phyloP scores from a whole-genome alignment of 2,797 vertebrate genomes.

The Phoebastria nigripes region DNA sequence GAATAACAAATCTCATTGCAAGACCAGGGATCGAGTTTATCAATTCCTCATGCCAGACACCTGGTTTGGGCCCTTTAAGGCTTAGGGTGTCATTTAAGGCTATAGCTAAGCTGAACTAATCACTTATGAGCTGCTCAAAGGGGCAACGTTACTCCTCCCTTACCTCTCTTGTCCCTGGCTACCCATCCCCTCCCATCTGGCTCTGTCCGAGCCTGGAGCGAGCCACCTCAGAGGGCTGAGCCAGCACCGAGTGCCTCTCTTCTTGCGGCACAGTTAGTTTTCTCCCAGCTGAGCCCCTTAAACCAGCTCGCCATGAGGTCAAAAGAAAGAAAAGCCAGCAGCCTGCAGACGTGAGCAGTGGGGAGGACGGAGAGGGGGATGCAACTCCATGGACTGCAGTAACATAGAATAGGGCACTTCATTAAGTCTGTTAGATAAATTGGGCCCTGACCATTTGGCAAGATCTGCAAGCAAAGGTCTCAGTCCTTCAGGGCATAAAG shows the following conservation, averaged over 20 bases:
- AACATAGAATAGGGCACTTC: background rate
- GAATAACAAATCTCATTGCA: background rate
- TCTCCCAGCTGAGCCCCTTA: background rate
- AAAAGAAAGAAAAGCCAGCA: background rate
- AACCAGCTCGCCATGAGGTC: background rate
- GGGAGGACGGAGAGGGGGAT: background rate
- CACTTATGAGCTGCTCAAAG: background rate
- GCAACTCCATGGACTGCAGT: background rate
- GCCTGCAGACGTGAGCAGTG: fast-evolving
- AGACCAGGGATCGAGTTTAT: background rate
- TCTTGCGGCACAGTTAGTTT: background rate
- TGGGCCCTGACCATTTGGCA: background rate
- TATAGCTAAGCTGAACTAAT: conserved; percentile 9
- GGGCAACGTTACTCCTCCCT: background rate
- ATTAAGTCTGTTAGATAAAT: background rate
- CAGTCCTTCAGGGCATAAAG: background rate
- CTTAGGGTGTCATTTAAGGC: background rate
- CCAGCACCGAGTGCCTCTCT: background rate
- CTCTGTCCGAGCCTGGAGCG: background rate
- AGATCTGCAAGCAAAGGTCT: background rate
- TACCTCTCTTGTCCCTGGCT: background rate
- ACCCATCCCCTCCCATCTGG: background rate
- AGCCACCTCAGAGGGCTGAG: background rate
- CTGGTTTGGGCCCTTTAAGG: background rate
- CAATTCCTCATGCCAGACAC: background rate